Evolutionary conservation across 1,140 invertebrate genomes (phyloP).

Genomic region (Drosophila tani): DNA sequence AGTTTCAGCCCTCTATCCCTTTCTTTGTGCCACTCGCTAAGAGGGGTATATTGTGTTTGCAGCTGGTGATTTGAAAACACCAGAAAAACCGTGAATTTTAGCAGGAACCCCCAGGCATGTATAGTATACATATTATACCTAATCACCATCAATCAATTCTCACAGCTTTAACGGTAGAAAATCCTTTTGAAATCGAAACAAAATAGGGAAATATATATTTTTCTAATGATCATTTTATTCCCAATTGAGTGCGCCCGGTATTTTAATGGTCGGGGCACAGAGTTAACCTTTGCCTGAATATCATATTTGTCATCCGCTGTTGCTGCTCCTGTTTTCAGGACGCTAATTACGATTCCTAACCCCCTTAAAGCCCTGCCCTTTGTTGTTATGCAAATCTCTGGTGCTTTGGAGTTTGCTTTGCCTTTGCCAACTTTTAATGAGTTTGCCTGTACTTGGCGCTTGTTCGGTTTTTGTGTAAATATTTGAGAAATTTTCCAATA

Average conservation of each 20-base stretch:
- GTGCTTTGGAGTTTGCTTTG: constrained; percentile 21
- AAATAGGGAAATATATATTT: too few species aligned
- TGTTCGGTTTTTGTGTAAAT: constrained; percentile 59
- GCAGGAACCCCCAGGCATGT: too few species aligned
- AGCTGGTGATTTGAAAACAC: not conserved
- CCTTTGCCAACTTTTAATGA: constrained; percentile 48
- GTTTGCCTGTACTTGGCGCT: constrained; percentile 30
- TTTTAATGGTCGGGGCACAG: not conserved
- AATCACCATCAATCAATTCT: too few species aligned
- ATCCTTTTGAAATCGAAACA: too few species aligned
- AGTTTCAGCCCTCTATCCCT: not conserved
- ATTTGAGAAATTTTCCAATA: constrained; percentile 60
- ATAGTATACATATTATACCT: too few species aligned
- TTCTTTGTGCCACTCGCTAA: not conserved
- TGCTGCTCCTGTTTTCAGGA: not conserved
- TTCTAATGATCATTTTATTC: not conserved
- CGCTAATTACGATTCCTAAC: constrained; percentile 38
- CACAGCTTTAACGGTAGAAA: too few species aligned
- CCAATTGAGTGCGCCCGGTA: not conserved
- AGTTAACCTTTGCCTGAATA: not conserved
- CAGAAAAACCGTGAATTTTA: not conserved
- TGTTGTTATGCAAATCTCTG: constrained; percentile 40
- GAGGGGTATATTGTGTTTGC: not conserved
- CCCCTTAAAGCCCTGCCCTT: constrained; percentile 4
- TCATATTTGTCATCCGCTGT: constrained; percentile 10